Conservation (phyloP, 2,888 invertebrate genomes). For the Machimus atricapillus region DNA sequence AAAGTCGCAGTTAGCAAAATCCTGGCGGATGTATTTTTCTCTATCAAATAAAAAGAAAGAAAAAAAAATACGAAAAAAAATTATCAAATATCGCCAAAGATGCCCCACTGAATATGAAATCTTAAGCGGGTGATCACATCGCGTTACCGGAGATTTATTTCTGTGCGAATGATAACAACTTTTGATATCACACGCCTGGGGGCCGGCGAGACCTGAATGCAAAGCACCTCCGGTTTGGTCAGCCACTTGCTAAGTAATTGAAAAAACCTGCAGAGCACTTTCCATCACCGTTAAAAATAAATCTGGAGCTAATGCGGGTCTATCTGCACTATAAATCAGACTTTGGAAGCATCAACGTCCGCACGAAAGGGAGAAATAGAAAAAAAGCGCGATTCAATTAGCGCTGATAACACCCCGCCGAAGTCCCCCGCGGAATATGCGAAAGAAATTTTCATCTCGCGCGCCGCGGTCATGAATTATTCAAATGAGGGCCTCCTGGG, state of each 20-base stretch:
- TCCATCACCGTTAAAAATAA: conserved; percentile 13
- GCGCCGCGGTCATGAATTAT: neutral
- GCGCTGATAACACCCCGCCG: neutral
- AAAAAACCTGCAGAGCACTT: neutral
- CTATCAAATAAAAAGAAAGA: neutral
- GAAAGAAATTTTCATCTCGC: neutral
- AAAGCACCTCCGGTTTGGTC: neutral
- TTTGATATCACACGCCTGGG: neutral
- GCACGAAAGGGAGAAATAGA: neutral
- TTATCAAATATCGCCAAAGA: neutral
- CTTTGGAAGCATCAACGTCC: neutral
- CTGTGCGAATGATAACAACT: neutral
- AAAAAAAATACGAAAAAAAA: neutral
- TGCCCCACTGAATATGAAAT: neutral
- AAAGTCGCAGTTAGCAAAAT: neutral
- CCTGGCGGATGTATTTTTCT: neutral
- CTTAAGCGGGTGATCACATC: neutral
- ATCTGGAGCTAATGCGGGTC: neutral
- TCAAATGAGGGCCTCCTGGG: neutral
- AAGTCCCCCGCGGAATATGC: neutral
- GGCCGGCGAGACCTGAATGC: neutral
- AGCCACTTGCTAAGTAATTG: neutral
- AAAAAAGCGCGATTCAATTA: neutral
- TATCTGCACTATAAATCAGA: neutral
- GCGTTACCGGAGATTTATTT: neutral